These are phyloP conservation scores for Limnothrissa miodon DNA, from an alignment of 2,113 vertebrate genomes.

Conservation along the genomic window DNA sequence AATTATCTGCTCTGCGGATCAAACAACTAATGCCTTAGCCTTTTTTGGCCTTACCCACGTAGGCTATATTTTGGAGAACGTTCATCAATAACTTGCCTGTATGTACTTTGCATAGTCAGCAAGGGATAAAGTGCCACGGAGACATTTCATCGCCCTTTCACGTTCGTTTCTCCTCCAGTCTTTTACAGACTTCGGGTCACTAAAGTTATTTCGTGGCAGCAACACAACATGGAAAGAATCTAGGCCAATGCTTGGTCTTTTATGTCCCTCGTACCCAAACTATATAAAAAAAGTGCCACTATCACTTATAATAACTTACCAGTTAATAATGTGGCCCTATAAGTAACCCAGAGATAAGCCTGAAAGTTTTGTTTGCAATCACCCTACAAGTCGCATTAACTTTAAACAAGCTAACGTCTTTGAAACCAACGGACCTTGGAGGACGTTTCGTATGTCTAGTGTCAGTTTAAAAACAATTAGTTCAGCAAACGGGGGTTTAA, in stretches of 20 bases:
- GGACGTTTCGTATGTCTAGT: background rate
- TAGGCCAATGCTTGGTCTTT: background rate
- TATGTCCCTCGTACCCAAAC: background rate
- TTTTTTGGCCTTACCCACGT: too few species aligned
- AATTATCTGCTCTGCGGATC: background rate
- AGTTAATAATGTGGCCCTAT: background rate
- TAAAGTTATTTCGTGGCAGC: background rate
- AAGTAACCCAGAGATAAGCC: background rate
- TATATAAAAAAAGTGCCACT: background rate
- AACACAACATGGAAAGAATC: background rate
- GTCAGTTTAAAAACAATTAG: background rate
- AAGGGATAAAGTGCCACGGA: background rate
- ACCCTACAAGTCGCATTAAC: background rate
- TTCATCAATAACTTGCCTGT: background rate
- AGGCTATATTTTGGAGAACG: background rate
- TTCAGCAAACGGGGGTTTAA: background rate
- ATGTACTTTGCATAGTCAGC: background rate
- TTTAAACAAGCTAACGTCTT: background rate
- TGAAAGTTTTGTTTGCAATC: background rate
- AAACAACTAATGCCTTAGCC: background rate
- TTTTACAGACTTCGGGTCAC: background rate
- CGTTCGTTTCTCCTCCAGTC: too few species aligned
- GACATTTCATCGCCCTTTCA: background rate
- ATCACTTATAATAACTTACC: background rate
- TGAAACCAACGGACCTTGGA: background rate